Evolutionary conservation across 30 jellyfish, hydroid and myxozoan species (phyloP).

Genomic region (Aurelia coerulea): DNA sequence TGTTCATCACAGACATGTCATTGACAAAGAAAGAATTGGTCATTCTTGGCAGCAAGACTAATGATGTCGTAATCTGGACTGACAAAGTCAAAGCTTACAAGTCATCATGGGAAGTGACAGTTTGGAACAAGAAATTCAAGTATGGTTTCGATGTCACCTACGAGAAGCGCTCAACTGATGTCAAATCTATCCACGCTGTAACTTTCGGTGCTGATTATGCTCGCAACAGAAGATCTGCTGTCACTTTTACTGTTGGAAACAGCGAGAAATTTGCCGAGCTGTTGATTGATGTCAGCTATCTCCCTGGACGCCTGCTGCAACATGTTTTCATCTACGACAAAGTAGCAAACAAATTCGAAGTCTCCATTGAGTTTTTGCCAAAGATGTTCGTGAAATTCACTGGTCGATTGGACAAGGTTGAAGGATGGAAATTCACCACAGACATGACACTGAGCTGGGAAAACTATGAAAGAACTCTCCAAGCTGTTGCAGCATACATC

Average conservation of each 20-base stretch:
- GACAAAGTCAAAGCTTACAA: conserved; percentile 63
- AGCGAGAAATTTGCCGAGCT: conserved; percentile 58
- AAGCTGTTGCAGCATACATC: conserved; percentile 57
- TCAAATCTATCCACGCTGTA: conserved; percentile 59
- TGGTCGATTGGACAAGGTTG: conserved; percentile 65
- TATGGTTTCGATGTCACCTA: conserved; percentile 85
- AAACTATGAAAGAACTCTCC: conserved; percentile 61
- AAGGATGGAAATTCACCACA: conserved; percentile 81
- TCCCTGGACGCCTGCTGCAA: conserved; percentile 75
- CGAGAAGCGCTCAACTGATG: conserved; percentile 68
- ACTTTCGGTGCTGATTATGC: conserved; percentile 74
- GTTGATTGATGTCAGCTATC: conserved; percentile 72
- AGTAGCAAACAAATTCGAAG: conserved; percentile 45
- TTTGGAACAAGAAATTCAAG: conserved; percentile 79
- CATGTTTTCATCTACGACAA: conserved; percentile 67
- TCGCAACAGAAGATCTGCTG: conserved; percentile 54
- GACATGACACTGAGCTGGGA: conserved; percentile 79
- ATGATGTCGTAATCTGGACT: conserved; percentile 42
- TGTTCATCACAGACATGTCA: conserved; percentile 49
- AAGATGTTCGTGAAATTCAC: conserved; percentile 79
- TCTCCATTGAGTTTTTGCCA: conserved; percentile 91
- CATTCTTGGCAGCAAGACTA: conserved; percentile 53
- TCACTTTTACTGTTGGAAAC: conserved; percentile 65
- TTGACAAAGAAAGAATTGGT: conserved; percentile 37
- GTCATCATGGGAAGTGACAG: conserved; percentile 59